Evolutionary conservation across 2,797 vertebrate species (phyloP).

Genomic region (Chromobotia macracanthus): DNA sequence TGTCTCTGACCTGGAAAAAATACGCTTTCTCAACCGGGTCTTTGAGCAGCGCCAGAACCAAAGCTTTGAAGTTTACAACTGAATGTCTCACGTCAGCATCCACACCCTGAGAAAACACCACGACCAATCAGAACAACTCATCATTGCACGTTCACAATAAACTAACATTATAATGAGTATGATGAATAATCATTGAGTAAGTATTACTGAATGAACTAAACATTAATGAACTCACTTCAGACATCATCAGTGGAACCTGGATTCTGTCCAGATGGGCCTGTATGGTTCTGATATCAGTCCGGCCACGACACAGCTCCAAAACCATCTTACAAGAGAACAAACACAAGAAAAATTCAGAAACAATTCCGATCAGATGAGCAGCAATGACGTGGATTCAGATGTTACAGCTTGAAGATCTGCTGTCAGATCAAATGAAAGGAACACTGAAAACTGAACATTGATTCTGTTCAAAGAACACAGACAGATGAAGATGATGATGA

Average conservation of each 20-base stretch:
- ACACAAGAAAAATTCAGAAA: neutral
- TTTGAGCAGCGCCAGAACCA: constrained; percentile 78
- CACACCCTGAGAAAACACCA: constrained; percentile 60
- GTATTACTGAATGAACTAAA: too few species aligned
- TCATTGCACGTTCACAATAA: neutral
- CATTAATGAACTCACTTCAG: constrained; percentile 63
- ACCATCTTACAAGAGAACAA: constrained; percentile 69
- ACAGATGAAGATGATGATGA: neutral
- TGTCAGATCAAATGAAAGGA: too few species aligned
- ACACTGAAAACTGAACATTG: too few species aligned
- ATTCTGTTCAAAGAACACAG: too few species aligned
- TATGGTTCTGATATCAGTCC: constrained; percentile 65
- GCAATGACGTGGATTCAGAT: too few species aligned
- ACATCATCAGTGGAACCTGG: constrained; percentile 51
- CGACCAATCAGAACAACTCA: neutral
- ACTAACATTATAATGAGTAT: too few species aligned
- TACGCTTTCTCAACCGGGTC: constrained; percentile 76
- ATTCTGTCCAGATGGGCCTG: constrained; percentile 71
- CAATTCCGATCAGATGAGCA: neutral
- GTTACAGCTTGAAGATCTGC: too few species aligned
- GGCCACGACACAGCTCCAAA: constrained; percentile 74
- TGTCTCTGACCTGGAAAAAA: constrained; percentile 75
- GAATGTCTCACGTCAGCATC: constrained; percentile 74
- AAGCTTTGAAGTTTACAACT: constrained; percentile 78
- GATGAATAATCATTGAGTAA: too few species aligned